These are phyloP conservation scores for Pseudorasbora parva DNA, from an alignment of 2,113 vertebrate species.

Conservation along the genomic window DNA sequence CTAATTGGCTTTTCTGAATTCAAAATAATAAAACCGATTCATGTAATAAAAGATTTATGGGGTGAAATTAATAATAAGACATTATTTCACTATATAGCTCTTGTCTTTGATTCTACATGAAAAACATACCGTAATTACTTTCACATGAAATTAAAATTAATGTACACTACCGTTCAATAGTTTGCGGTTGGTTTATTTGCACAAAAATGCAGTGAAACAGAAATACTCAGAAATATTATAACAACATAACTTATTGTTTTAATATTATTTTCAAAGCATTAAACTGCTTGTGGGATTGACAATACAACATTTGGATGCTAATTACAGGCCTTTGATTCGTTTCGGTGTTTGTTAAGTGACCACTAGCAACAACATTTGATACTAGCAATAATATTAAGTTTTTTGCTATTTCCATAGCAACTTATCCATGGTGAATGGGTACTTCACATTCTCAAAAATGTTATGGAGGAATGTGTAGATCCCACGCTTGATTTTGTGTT, in stretches of 20 bases:
- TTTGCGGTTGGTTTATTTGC: neutral
- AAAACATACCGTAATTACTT: neutral
- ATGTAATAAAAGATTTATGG: neutral
- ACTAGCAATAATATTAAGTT: neutral
- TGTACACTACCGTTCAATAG: neutral
- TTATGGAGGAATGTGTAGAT: neutral
- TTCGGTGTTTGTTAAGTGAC: neutral
- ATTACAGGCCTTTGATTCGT: neutral
- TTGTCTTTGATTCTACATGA: neutral
- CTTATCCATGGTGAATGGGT: neutral
- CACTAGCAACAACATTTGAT: neutral
- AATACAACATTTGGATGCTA: neutral
- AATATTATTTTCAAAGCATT: neutral
- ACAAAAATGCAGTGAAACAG: neutral
- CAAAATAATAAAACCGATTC: neutral
- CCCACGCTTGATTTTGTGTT: slow-evolving; percentile 5
- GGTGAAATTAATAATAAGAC: too few relatives aligned
- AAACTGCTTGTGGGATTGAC: neutral
- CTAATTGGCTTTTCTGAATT: neutral
- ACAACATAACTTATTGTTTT: too few relatives aligned
- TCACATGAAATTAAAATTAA: neutral
- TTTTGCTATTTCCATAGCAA: neutral
- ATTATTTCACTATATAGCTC: too few relatives aligned
- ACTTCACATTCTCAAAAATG: neutral
- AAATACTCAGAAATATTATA: neutral